Evolutionary conservation across 2,888 invertebrate genomes (phyloP).

Genomic region (Calliphora vomitoria): DNA sequence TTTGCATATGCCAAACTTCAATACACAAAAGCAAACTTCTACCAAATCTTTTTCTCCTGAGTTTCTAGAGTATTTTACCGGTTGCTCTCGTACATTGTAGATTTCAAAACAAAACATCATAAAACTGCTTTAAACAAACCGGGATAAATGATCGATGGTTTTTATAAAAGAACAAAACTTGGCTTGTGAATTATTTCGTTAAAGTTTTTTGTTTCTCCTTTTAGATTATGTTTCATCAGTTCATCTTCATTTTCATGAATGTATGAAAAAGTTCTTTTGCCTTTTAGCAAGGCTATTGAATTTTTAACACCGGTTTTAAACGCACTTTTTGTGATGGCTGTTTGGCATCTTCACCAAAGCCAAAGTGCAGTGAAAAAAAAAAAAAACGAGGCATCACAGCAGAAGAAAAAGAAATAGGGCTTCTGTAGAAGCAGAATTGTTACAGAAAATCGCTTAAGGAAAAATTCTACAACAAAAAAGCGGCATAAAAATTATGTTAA

Average conservation of each 20-base stretch:
- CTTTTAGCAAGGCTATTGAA: conserved; percentile 50
- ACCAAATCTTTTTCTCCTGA: neutral
- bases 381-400: neutral
- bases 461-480: conserved; percentile 19
- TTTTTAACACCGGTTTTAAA: conserved; percentile 56
- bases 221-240: neutral
- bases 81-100: neutral
- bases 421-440: conserved; percentile 66
- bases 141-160: conserved; percentile 69
- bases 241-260: conserved; percentile 41
- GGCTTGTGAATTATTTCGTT: conserved; percentile 53
- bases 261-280: conserved; percentile 19
- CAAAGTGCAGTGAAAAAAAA: conserved; percentile 26
- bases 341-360: conserved; percentile 16
- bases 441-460: conserved; percentile 64
- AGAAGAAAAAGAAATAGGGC: conserved; percentile 18
- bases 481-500: conserved; percentile 57
- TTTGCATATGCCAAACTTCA: too few species aligned
- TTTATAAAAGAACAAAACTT: conserved; percentile 46
- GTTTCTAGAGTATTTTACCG: neutral
- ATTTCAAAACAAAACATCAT: conserved; percentile 21
- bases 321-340: conserved; percentile 45
- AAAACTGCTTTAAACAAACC: conserved; percentile 44
- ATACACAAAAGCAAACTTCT: too few species aligned
- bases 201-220: neutral